Percentiles rank a stretch among this genome's conserved stretches.
Conservation (phyloP, 2,797 vertebrate species). For the Sebastes jordani region DNA sequence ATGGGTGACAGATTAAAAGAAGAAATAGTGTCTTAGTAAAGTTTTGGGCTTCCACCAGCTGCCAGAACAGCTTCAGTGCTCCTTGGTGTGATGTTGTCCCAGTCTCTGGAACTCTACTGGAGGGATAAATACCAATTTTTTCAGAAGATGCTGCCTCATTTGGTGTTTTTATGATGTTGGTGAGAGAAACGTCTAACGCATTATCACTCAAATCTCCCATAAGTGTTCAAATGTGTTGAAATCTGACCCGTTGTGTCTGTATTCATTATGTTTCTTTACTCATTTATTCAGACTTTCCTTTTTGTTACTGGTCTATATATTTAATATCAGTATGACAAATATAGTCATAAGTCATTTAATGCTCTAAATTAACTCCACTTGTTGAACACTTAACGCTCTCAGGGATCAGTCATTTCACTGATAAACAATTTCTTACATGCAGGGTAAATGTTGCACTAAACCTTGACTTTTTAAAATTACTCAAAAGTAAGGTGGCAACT, state of each 20-base stretch:
- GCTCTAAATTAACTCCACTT: background rate
- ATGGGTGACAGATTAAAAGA: background rate
- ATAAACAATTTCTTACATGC: background rate
- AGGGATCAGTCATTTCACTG: background rate
- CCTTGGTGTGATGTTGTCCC: background rate
- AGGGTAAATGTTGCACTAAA: background rate
- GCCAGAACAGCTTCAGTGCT: background rate
- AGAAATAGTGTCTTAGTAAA: background rate
- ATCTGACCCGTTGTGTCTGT: background rate
- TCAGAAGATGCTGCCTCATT: background rate
- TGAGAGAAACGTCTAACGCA: background rate
- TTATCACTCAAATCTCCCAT: background rate
- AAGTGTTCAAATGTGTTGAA: background rate
- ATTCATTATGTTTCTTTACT: background rate
- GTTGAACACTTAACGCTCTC: background rate
- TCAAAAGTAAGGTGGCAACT: too few species aligned
- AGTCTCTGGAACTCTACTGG: background rate
- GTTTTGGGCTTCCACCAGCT: background rate
- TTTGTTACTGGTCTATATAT: too few species aligned
- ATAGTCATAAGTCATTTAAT: background rate
- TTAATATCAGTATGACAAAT: background rate
- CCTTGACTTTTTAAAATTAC: background rate
- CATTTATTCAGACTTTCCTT: background rate
- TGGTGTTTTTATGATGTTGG: background rate
- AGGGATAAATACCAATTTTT: background rate